A percentile compares a stretch with the other conserved stretches of the same genome.
phyloP scores from a whole-genome alignment of 2,888 invertebrate genomes.

The Mycogona germanica region DNA sequence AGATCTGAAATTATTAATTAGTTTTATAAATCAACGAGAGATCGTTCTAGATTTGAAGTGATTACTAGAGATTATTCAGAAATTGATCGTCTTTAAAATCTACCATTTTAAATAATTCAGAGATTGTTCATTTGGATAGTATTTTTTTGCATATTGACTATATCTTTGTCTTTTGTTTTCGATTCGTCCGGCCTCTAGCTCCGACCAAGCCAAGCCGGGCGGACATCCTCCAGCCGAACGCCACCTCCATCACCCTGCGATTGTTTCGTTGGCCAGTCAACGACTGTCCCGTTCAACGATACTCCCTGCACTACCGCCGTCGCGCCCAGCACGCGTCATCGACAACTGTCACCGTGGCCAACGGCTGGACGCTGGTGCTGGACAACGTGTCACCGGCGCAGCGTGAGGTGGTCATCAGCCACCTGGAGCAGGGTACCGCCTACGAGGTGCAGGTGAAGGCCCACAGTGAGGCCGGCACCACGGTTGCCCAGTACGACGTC shows the following conservation, averaged over 20 bases:
- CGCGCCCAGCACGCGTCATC: conserved; percentile 6
- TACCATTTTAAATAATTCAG: background rate
- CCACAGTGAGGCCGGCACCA: conserved; percentile 10
- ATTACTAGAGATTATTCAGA: no score
- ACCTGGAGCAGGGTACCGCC: conserved; percentile 4
- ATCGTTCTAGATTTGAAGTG: no score
- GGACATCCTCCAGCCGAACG: conserved; percentile 5
- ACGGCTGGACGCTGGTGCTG: conserved; percentile 13
- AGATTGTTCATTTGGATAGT: background rate
- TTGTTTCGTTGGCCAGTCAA: conserved; percentile 12
- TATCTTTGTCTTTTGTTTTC: no score
- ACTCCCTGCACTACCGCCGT: conserved; percentile 7
- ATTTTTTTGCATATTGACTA: background rate
- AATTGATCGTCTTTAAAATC: background rate
- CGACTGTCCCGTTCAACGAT: conserved; percentile 12
- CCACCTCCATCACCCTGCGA: conserved; percentile 2
- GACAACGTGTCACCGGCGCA: conserved; percentile 8
- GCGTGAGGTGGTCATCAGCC: background rate
- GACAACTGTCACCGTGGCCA: no score
- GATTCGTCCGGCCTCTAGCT: no score
- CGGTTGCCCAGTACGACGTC: conserved; percentile 3
- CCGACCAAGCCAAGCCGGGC: conserved; percentile 1
- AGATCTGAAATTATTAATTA: no score
- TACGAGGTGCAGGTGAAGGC: conserved; percentile 11
- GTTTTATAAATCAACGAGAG: no score